These are phyloP conservation scores for Pseudorasbora parva DNA, from an alignment of 2,113 vertebrate genomes.

Conservation along the genomic window DNA sequence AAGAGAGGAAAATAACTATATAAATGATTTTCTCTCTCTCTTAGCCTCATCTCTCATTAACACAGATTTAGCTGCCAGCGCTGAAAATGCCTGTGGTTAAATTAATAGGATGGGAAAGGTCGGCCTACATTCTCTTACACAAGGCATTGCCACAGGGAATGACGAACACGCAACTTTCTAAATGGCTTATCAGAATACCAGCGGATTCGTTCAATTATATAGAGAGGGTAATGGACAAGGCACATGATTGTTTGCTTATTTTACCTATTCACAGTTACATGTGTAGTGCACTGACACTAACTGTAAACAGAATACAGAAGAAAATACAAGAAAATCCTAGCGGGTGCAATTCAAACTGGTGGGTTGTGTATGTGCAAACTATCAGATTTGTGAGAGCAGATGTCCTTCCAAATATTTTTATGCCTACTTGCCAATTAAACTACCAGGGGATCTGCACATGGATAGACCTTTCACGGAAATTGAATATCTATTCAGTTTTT, in stretches of 20 bases:
- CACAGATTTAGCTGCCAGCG: constrained; percentile 64
- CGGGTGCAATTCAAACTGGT: constrained; percentile 24
- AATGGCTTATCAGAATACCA: constrained; percentile 23
- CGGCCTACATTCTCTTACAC: constrained; percentile 70
- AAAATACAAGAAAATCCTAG: background rate
- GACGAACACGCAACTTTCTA: constrained; percentile 58
- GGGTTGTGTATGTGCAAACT: background rate
- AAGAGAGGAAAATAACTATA: constrained; percentile 53
- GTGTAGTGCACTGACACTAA: background rate
- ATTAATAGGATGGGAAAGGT: constrained; percentile 74
- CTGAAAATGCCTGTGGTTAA: constrained; percentile 67
- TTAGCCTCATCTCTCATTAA: constrained; percentile 67
- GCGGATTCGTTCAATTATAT: constrained; percentile 32
- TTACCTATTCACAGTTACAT: constrained; percentile 2
- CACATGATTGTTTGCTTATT: background rate
- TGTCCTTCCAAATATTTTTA: constrained; percentile 41
- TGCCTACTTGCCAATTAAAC: constrained; percentile 39
- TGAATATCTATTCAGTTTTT: constrained; percentile 30
- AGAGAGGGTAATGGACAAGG: constrained; percentile 17
- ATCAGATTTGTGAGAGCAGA: background rate
- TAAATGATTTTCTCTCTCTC: constrained; percentile 51
- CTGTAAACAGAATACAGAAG: background rate
- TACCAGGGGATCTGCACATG: constrained; percentile 29
- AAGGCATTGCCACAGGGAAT: constrained; percentile 60
- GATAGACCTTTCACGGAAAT: constrained; percentile 45